These are phyloP conservation scores for Ericerus pela DNA, from an alignment of 1,140 invertebrate genomes.

Conservation along the genomic window DNA sequence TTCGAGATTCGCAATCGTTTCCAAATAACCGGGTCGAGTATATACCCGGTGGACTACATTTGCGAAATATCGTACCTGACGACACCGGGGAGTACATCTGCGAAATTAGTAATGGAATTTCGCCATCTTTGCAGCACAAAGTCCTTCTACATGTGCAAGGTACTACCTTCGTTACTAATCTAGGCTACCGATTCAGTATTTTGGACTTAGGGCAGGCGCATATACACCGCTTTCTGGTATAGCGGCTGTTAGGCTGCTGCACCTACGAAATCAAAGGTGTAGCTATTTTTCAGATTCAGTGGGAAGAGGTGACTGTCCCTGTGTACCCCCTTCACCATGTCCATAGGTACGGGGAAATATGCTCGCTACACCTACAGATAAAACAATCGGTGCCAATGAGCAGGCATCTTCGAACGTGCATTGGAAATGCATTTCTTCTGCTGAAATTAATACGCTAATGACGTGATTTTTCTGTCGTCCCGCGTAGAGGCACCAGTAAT, in stretches of 20 bases:
- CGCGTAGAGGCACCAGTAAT: slow-evolving; percentile 43
- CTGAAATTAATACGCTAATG: not conserved
- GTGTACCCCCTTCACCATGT: too few relatives aligned
- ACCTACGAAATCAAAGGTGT: too few relatives aligned
- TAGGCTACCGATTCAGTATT: not conserved
- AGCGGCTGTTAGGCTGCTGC: too few relatives aligned
- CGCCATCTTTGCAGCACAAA: slow-evolving; percentile 32
- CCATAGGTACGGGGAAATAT: too few relatives aligned
- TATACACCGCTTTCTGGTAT: not conserved
- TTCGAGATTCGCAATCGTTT: slow-evolving; percentile 28
- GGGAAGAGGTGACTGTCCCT: too few relatives aligned
- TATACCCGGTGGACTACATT: slow-evolving; percentile 37
- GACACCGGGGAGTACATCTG: slow-evolving; percentile 59
- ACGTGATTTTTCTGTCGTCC: not conserved
- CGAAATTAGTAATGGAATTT: slow-evolving; percentile 35
- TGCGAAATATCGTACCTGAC: slow-evolving; percentile 40
- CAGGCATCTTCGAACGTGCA: not conserved
- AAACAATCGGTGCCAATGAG: not conserved
- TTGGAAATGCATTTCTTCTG: too few relatives aligned
- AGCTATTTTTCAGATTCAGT: too few relatives aligned
- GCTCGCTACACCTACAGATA: not conserved
- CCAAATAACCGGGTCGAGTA: slow-evolving; percentile 30
- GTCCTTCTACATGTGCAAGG: slow-evolving; percentile 35
- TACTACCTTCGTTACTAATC: too few relatives aligned
- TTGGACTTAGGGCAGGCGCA: not conserved